A percentile compares a stretch with the other conserved stretches of the same genome.
phyloP scores from a whole-genome alignment of 1,140 invertebrate genomes.

The Aphelinus certus region DNA sequence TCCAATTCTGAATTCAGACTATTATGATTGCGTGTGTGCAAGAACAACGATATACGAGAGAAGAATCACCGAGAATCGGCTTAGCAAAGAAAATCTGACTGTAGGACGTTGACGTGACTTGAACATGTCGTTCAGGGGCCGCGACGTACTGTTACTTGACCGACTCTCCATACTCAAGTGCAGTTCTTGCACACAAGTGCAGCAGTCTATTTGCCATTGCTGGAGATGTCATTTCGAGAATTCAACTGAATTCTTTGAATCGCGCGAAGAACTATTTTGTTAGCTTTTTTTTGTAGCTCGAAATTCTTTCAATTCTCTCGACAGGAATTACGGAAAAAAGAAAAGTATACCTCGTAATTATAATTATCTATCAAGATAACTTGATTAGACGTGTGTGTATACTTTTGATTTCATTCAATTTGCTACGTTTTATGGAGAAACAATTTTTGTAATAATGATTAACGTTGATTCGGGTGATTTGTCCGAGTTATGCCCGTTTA shows the following conservation, averaged over 20 bases:
- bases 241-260: background rate
- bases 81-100: slow-evolving; percentile 41
- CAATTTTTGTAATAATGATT: too few species aligned
- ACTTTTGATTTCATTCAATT: too few species aligned
- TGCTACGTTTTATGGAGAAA: too few species aligned
- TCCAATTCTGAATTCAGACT: slow-evolving; percentile 4
- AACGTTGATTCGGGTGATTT: too few species aligned
- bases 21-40: slow-evolving; percentile 1
- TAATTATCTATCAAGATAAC: too few species aligned
- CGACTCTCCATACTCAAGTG: slow-evolving; percentile 54
- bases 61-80: slow-evolving; percentile 34
- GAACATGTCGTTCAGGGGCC: slow-evolving; percentile 61
- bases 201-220: background rate
- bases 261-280: too few species aligned
- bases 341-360: too few species aligned
- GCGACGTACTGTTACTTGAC: slow-evolving; percentile 65
- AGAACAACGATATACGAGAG: slow-evolving; percentile 5
- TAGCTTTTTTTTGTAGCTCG: too few species aligned
- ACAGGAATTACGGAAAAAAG: too few species aligned
- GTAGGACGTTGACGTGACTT: slow-evolving; percentile 38
- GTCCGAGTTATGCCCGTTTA: too few species aligned
- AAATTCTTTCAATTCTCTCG: too few species aligned
- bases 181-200: slow-evolving; percentile 16
- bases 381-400: too few species aligned
- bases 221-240: background rate